Evolutionary conservation across 2,888 invertebrate genomes (phyloP), one percentile per base, ranked within the genome.

Genomic region (Drosophila paramelanica): DNA sequence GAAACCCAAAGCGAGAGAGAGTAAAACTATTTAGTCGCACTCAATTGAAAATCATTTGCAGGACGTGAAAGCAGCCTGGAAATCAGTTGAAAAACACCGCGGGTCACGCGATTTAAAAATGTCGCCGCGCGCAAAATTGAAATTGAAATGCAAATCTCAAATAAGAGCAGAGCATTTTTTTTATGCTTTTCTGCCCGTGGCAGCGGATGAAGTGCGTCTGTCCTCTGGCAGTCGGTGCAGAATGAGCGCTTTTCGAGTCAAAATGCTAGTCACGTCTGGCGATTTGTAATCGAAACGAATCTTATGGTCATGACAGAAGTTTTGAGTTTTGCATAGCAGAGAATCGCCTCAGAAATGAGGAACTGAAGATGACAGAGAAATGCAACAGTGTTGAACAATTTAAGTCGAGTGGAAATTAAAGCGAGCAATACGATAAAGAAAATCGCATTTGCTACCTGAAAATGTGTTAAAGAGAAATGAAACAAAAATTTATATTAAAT

Each of bases 201-300:
- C 68, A 57, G 31, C 39, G 58, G 58, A 47, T 59, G 52, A 60
- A 57, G 55, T 51, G 47, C 50, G 50, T 56, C 75, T 59, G 58
- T 43, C 50, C 27, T 42, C 11, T 31, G 38, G 42, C 38, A 52
- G 47, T 20, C 38, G n/a, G 55, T n/a, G 31, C 46, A 39, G 33
- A 23, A 23, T 8, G 27, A 8, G 8, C 2, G 31, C 42, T 25
- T 25, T 7, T 5, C 45, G 33, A 50, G 57, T 71, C 46, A 59
- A 60, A 50, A 83, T 85, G 79, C 82, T 69, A 82, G 88, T 88
- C 83, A 84, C 88, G 83, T 84, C 71, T 71, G 65, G 57, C 86
- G 82, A 88, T 88, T 84, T 85, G 83, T 88, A 84, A 84, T 84
- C 86, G 88, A 88, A 88, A 79, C 82, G 88, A 84, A 84, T 84